These are phyloP conservation scores for Anguilla pacifica DNA, from an alignment of 2,797 vertebrate genomes.

Conservation along the genomic window DNA sequence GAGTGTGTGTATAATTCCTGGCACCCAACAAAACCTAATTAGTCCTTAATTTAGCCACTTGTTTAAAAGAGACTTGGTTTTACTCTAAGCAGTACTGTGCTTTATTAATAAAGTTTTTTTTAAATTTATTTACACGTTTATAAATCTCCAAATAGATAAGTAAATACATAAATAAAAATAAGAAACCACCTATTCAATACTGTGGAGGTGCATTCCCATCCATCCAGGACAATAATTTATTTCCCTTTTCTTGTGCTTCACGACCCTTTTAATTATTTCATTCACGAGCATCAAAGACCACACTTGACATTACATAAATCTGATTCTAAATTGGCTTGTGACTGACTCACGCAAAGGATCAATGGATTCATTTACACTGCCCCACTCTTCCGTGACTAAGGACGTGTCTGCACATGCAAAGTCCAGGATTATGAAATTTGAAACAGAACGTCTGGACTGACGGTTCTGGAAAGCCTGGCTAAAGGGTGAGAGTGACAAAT, in stretches of 20 bases:
- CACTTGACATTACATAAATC: conserved; percentile 70
- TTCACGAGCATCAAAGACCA: conserved; percentile 52
- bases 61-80: background rate
- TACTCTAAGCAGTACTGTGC: background rate
- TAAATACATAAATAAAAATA: background rate
- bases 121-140: background rate
- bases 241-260: conserved; percentile 51
- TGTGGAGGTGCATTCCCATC: background rate
- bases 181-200: background rate
- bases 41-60: conserved; percentile 19
- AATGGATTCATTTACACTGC: conserved; percentile 76
- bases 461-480: conserved; percentile 47
- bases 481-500: conserved; percentile 63
- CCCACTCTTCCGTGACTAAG: conserved; percentile 59
- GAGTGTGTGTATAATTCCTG: conserved; percentile 8
- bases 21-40: conserved; percentile 3
- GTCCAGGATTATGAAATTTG: conserved; percentile 68
- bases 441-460: conserved; percentile 56
- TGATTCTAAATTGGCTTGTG: conserved; percentile 65
- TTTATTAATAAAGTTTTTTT: background rate
- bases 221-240: conserved; percentile 40
- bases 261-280: conserved; percentile 63
- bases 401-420: conserved; percentile 77
- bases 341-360: conserved; percentile 70
- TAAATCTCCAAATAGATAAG: background rate